Evolutionary conservation across 2,797 vertebrate species (phyloP).

Genomic region (Mus caroli): DNA sequence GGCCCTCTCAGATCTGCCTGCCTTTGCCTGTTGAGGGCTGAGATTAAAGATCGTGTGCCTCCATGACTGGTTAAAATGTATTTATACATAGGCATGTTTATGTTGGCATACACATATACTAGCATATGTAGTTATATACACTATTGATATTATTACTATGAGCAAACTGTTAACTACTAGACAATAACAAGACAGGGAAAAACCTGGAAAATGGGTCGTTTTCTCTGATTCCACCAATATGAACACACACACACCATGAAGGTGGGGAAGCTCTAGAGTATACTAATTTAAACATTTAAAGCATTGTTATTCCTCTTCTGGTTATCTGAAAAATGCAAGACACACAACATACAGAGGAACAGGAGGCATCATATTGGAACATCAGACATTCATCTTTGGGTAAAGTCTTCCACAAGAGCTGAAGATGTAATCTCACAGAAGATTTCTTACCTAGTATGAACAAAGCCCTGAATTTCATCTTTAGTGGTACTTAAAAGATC

Average conservation of each 20-base stretch:
- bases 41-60: background rate
- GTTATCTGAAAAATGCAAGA: background rate
- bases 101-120: background rate
- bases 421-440: background rate
- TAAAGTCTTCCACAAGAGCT: background rate
- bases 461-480: background rate
- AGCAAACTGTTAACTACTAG: background rate
- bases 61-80: background rate
- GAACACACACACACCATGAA: background rate
- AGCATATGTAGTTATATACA: background rate
- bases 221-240: background rate
- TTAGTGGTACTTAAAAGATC: background rate
- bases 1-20: background rate
- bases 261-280: accelerated
- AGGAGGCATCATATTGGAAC: accelerated
- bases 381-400: background rate
- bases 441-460: background rate
- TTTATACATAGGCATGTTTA: background rate
- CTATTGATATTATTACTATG: background rate
- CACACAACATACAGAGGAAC: accelerated
- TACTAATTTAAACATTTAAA: background rate
- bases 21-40: background rate
- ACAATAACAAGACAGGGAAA: background rate
- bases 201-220: background rate
- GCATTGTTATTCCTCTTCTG: background rate